Percentiles rank a stretch among this genome's conserved stretches.
Conservation (phyloP, 2,113 vertebrate species). For the Apteryx owenii region DNA sequence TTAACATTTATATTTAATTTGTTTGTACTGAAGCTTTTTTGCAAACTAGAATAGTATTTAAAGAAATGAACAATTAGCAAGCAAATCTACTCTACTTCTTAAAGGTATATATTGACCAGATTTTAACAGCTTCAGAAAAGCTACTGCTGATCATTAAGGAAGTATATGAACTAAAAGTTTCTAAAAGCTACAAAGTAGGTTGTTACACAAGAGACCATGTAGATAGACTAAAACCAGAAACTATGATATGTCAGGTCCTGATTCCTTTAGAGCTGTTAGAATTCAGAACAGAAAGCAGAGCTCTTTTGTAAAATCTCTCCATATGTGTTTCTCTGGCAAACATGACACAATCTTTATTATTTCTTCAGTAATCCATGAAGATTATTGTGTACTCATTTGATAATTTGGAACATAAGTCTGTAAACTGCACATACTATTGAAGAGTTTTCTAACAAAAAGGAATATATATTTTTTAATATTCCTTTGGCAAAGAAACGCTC, state of each 20-base stretch:
- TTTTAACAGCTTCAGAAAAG: slow-evolving; percentile 1
- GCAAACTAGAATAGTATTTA: neutral
- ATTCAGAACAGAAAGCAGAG: slow-evolving; percentile 27
- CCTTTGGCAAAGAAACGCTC: slow-evolving; percentile 51
- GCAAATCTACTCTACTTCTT: neutral
- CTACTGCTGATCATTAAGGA: neutral
- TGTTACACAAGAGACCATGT: neutral
- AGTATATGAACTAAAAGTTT: slow-evolving; percentile 33
- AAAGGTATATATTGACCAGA: neutral
- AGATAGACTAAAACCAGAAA: slow-evolving; percentile 42
- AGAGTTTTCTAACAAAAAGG: neutral
- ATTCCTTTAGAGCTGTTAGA: slow-evolving; percentile 37
- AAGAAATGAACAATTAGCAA: neutral
- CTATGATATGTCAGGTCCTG: slow-evolving; percentile 36
- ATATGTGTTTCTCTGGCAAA: neutral
- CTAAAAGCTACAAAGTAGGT: slow-evolving; percentile 40
- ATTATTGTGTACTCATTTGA: slow-evolving; percentile 9
- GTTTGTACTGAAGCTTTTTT: neutral
- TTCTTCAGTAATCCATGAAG: neutral
- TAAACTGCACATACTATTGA: neutral
- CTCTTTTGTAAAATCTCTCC: slow-evolving; percentile 37
- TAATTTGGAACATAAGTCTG: neutral
- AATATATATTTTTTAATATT: slow-evolving; percentile 47
- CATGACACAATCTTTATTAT: neutral
- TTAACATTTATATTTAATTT: neutral